Evolutionary conservation across 1,140 invertebrate genomes (phyloP).

Genomic region (Geopemphigus sp.): DNA sequence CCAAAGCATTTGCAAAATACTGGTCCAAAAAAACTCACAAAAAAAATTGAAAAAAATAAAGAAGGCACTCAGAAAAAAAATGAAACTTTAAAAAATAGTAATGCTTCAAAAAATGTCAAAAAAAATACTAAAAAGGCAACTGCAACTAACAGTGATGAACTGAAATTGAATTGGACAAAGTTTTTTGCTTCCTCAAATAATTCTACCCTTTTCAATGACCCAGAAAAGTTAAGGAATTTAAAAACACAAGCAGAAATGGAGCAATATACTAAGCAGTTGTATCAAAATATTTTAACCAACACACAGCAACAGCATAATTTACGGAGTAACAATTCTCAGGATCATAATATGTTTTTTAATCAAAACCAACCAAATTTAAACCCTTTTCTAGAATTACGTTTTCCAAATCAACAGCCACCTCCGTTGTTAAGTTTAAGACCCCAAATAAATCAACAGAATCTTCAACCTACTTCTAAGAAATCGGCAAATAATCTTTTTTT

Average conservation of each 20-base stretch:
- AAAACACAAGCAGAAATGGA: slow-evolving; percentile 7
- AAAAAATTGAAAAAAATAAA: background rate
- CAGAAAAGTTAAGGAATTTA: background rate
- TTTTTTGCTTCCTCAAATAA: background rate
- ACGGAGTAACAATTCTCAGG: background rate
- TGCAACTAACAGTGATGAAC: background rate
- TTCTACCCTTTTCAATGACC: background rate
- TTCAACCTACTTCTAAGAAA: background rate
- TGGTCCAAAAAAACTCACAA: background rate
- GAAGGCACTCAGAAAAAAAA: background rate
- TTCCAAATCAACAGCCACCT: background rate
- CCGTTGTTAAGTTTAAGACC: slow-evolving; percentile 11
- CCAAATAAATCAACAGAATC: background rate
- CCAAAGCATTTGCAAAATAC: background rate
- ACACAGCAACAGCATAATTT: background rate
- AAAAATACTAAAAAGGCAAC: background rate
- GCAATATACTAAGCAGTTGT: background rate
- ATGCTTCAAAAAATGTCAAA: background rate
- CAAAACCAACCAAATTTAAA: background rate
- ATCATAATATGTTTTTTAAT: background rate
- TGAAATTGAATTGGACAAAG: slow-evolving; percentile 8
- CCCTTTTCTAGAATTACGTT: too few relatives aligned
- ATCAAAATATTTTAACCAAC: background rate
- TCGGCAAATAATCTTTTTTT: background rate
- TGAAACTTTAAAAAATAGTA: background rate